Evolutionary conservation across 2,113 vertebrate genomes (phyloP), one percentile per base, ranked within the genome.

Genomic region (Ochotona curzoniae): DNA sequence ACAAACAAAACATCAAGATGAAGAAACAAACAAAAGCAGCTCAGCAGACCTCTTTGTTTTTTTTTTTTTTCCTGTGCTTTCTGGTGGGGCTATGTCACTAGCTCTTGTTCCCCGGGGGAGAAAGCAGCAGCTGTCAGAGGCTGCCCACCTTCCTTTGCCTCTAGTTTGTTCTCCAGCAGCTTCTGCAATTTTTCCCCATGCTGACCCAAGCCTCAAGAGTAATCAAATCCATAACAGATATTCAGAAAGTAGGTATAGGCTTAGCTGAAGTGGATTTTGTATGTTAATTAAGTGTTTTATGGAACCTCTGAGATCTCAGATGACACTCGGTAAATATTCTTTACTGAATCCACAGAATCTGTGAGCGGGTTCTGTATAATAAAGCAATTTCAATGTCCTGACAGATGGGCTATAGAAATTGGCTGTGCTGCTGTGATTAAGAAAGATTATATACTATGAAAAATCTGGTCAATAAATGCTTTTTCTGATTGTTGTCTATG

Each of bases 201-300:
- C 92, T 6, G 49, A 87, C 60, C 81, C 5, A 10, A 93, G 87
- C 93, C 96, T 93, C 96, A 74, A 28, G 96, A 96, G 96, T 96
- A 96, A 97, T 96, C 96, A 95, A 95, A 94, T 96, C 92, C 90
- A 95, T 92, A 96, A 95, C 95, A 94, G 96, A 95, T 96, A 97
- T 95, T 96, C 96, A 93, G 94, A 95, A 97, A 95, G 96, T 95
- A 95, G 96, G 95, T 83, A 93, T 88, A 95, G 95, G 94, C 96
- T 97, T 96, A 96, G 95, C 95, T 96, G 96, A 95, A 97, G 96
- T 97, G 96, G 96, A 95, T 96, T 95, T 95, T 93, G 90, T 96
- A 96, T 97, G 96, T 97, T 97, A 97, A 97, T 97, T 96, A 97
- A 97, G 96, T 97, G 95, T 95, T 96, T 97, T 96, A 97, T 96